Evolutionary conservation across 2,113 vertebrate species (phyloP).

Genomic region (Acrocephalus arundinaceus): DNA sequence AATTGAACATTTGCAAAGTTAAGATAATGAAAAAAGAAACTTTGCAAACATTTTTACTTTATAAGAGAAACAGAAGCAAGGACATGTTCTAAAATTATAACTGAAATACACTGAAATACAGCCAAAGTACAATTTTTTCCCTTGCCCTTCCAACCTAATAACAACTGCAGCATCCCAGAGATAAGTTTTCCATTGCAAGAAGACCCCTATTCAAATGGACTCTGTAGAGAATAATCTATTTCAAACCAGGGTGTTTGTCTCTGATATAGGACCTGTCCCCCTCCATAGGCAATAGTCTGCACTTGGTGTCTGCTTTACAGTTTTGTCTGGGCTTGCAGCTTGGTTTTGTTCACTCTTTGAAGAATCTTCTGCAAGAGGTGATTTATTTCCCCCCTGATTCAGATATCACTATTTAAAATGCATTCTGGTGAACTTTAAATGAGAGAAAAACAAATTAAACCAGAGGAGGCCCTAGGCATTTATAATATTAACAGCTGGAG

Average conservation of each 20-base stretch:
- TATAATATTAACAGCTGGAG: neutral
- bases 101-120: accelerated
- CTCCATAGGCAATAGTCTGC: neutral
- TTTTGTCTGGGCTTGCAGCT: neutral
- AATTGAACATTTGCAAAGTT: neutral
- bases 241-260: neutral
- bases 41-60: neutral
- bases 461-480: neutral
- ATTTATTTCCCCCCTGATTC: neutral
- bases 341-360: neutral
- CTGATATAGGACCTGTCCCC: neutral
- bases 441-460: neutral
- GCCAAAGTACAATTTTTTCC: neutral
- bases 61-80: neutral
- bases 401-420: neutral
- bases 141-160: neutral
- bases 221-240: neutral
- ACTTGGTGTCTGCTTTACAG: neutral
- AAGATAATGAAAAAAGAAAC: neutral
- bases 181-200: neutral
- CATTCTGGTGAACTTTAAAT: neutral
- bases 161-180: neutral
- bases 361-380: neutral
- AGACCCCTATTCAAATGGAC: neutral
- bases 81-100: neutral